A percentile compares a stretch with the other conserved stretches of the same genome.
Conservation (phyloP, 2,113 vertebrate genomes). For the Petrocephalus zakoni region DNA sequence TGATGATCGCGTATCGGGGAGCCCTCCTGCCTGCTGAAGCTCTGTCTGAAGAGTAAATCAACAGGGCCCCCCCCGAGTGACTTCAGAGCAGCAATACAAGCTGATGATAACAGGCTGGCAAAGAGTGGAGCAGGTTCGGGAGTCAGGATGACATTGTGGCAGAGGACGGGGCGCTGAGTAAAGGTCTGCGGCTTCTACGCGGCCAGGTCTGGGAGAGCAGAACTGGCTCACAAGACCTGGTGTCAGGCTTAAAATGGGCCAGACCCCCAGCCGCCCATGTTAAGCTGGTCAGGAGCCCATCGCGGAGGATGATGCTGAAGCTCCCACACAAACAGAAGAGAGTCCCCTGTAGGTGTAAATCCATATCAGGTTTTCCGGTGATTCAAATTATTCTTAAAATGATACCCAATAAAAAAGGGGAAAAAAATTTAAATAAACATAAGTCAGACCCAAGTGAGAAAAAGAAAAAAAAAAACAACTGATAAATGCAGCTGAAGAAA, state of each 20-base stretch:
- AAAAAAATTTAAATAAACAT: too few relatives aligned
- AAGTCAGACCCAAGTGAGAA: not conserved
- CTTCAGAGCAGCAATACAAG: constrained; percentile 12
- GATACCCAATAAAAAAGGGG: not conserved
- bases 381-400: not conserved
- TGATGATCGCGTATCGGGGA: constrained; percentile 12
- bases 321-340: not conserved
- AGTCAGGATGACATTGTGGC: not conserved
- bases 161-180: constrained; percentile 5
- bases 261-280: not conserved
- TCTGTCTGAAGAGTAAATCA: not conserved
- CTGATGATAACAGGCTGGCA: constrained; percentile 17
- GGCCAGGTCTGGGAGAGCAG: not conserved
- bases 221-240: not conserved
- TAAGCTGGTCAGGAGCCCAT: not conserved
- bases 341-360: not conserved
- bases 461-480: not conserved
- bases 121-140: not conserved
- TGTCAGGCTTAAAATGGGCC: not conserved
- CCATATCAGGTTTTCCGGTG: not conserved
- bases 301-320: not conserved
- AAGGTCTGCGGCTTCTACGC: not conserved
- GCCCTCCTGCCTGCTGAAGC: not conserved
- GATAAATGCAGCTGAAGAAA: not conserved
- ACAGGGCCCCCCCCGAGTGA: not conserved